Evolutionary conservation across 2,113 vertebrate genomes (phyloP), one percentile per base, ranked within the genome.

Genomic region (Sinocyclocheilus anophthalmus): DNA sequence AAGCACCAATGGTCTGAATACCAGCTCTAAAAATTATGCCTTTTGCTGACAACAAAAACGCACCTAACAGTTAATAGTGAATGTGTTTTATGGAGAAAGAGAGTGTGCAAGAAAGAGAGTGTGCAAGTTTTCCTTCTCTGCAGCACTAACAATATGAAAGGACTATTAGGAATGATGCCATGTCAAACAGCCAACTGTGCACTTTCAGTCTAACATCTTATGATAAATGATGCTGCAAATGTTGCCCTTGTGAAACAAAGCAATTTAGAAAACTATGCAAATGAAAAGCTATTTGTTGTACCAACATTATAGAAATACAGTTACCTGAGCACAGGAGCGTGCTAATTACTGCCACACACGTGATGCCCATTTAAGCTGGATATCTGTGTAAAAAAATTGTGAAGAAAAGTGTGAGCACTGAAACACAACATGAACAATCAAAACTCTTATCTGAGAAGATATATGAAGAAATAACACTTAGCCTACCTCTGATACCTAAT

Each of bases 281-380:
- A 61, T 39, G 3, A 45, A 65, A 81, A 18, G n/a, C 10, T 33
- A 39, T 20, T 20, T 42, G 3, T 30, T 59, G 33, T 39, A 33
- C 10, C 30, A 24, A 24, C 18, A 61, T 16, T 26, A 5, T 81
- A 37, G 53, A 78, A 59, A 59, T 33, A 20, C 8, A 57, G 9
- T 86, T 75, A 88, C 87, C 87, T 84, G 87, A 84, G 24, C 76
- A 84, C 42, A 86, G 5, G n/a, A 88, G 55, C 24, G 57, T 33
- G 45, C 55, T 75, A 26, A 88, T 26, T 22, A 86, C 81, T 45
- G 76, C 85, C 55, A 84, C 42, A 14, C 22, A 13, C 30, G 30
- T 2, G 4, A 69, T 10, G n/a, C 59, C 30, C 87, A 88, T 88
- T 55, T 75, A 26, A 13, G 37, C 45, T 53, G 42, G 42, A 86